Base-by-base conservation (phyloP, 2,888 invertebrate species). In the Cancer borealis region DNA sequence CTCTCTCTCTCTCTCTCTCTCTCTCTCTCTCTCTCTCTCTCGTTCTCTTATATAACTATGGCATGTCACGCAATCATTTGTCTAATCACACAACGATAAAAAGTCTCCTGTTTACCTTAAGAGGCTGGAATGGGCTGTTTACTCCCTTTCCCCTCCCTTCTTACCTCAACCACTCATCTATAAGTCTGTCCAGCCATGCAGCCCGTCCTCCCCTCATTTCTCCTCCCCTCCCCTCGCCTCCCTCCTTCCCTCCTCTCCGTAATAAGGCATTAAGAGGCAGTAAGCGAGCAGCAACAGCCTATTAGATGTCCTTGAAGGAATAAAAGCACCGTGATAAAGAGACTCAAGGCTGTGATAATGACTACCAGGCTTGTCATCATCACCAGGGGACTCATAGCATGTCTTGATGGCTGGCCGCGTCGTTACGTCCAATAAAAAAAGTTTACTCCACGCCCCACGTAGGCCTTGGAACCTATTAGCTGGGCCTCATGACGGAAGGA, bases 231-330 rank as follows among this genome's bases (percentile, higher is more conserved):
- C 21, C 88, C 47, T 46, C 12, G 0, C 12, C 87, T n/a, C 17
- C 47, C 88, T 46, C 47, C 21, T 8, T 10, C 88, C 21, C 46
- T 46, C 46, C 88, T 49, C 88, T 17, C 39, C 47, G n/a, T 88
- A 88, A 88, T 88, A 88, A 88, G 88, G 88, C 88, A 88, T 88
- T 88, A 46, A 88, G 88, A 88, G 46, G 88, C 88, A 88, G 88
- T 88, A 88, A 88, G 88, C 88, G 88, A 49, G 47, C 88, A 30
- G 46, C 47, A 88, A 88, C 88, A 88, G 47, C 88, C 88, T 88
- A 88, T 88, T 46, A 88, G 46, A 49, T 88, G 88, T 88, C 88
- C 88, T 88, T 21, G 88, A 88, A 88, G 88, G 47, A 88, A 46
- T 46, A 88, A 88, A 88, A 21, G 1, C 21, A 1, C 88, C 88